Conservation (phyloP, 2,797 vertebrate species). For the Triplophysa yarkandensis region DNA sequence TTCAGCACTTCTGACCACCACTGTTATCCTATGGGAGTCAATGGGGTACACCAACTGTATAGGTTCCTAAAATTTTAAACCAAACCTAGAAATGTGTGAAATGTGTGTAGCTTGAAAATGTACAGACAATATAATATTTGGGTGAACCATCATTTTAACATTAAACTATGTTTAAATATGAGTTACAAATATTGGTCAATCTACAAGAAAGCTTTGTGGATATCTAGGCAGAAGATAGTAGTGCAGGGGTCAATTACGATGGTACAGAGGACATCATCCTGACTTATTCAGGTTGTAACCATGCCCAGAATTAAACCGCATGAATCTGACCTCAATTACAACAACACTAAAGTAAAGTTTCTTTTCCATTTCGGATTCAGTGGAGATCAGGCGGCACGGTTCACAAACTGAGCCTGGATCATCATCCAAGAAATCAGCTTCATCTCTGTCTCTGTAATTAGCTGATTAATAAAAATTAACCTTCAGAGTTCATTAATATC, state of each 20-base stretch:
- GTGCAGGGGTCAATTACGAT: no score
- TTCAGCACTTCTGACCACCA: no score
- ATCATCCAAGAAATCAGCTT: slow-evolving; percentile 38
- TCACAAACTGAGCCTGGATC: slow-evolving; percentile 35
- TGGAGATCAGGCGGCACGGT: slow-evolving; percentile 23
- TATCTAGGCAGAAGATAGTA: no score
- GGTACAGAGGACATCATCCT: background rate
- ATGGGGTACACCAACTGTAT: no score
- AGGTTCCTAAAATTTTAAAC: no score
- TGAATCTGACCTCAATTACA: slow-evolving; percentile 26
- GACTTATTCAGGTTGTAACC: background rate
- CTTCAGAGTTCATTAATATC: slow-evolving; percentile 42
- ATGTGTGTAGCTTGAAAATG: no score
- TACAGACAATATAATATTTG: no score
- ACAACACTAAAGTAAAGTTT: slow-evolving; percentile 10
- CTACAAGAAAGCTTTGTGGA: background rate
- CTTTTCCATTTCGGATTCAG: slow-evolving; percentile 3
- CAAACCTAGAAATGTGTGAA: no score
- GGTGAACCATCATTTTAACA: no score
- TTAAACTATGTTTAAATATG: background rate
- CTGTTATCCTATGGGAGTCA: no score
- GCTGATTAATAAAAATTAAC: slow-evolving; percentile 42
- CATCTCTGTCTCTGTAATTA: slow-evolving; percentile 37
- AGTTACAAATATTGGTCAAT: background rate
- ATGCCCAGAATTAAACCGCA: background rate